phyloP scores from a whole-genome alignment of 1,140 invertebrate genomes.

The Tigriopus japonicus region DNA sequence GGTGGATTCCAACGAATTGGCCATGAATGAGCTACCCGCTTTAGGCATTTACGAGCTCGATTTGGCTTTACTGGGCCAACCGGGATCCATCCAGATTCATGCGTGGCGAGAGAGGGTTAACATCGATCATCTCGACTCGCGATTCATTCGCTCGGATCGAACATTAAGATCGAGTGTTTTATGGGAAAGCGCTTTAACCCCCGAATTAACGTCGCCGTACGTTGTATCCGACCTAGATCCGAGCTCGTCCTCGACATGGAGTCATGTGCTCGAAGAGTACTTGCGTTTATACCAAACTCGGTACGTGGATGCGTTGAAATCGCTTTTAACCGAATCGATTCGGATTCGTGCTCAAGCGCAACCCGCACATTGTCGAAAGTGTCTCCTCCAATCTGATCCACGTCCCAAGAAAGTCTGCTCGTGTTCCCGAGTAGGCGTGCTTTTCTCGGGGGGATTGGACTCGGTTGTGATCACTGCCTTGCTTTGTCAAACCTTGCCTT shows the following conservation, averaged over 20 bases:
- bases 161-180: too few relatives aligned
- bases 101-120: background rate
- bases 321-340: conserved; percentile 20
- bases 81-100: conserved; percentile 5
- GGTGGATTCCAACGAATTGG: conserved; percentile 26
- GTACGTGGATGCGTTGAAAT: background rate
- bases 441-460: conserved; percentile 92
- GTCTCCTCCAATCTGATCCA: conserved; percentile 24
- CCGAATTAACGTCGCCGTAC: background rate
- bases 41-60: conserved; percentile 16
- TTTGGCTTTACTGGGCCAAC: too few relatives aligned
- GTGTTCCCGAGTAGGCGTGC: conserved; percentile 58
- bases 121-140: background rate
- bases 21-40: conserved; percentile 16
- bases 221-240: background rate
- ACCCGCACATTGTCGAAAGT: conserved; percentile 41
- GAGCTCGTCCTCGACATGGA: background rate
- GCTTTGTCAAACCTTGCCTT: conserved; percentile 47
- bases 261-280: background rate
- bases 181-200: background rate
- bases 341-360: conserved; percentile 37
- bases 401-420: conserved; percentile 20
- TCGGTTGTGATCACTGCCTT: conserved; percentile 68
- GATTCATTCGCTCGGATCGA: background rate
- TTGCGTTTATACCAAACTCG: background rate